phyloP scores from a whole-genome alignment of 2,888 invertebrate genomes.

The Seira sanloemensis region DNA sequence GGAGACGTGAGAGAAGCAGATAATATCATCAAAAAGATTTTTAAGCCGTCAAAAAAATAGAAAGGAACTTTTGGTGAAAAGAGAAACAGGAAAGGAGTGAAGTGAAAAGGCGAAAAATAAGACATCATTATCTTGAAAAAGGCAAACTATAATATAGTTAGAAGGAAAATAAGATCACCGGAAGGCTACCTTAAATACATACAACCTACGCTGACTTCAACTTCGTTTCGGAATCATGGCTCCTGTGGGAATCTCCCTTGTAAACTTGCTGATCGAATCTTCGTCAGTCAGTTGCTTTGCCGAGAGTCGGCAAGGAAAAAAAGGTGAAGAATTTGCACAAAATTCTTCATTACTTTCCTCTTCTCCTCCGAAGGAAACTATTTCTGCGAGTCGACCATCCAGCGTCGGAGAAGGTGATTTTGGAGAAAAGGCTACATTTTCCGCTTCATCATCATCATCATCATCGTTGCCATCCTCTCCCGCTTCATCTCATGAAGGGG shows the following conservation, averaged over 20 bases:
- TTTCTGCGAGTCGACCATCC: neutral
- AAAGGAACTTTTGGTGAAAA: conserved; percentile 7
- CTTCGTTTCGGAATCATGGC: conserved; percentile 49
- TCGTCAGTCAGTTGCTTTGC: conserved; percentile 46
- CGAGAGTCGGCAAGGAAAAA: conserved; percentile 24
- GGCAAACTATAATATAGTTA: conserved; percentile 19
- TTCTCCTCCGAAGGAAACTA: conserved; percentile 5
- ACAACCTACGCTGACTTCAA: conserved; percentile 13
- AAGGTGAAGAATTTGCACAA: conserved; percentile 49
- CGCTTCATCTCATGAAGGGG: neutral
- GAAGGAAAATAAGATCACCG: conserved; percentile 8
- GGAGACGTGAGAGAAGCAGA: neutral
- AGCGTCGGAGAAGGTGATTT: conserved; percentile 10
- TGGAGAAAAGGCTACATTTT: conserved; percentile 9
- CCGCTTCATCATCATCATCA: conserved; percentile 28
- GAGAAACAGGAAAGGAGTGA: neutral
- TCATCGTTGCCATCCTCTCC: neutral
- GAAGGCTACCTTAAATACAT: conserved; percentile 7
- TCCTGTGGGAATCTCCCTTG: conserved; percentile 58
- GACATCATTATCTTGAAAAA: conserved; percentile 39
- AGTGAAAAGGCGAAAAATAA: conserved; percentile 37
- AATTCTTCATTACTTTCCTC: conserved; percentile 32
- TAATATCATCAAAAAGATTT: conserved; percentile 1
- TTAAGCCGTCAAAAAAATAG: neutral
- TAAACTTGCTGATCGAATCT: conserved; percentile 64